Conservation (phyloP, 2,888 invertebrate genomes). For the Amorpha juglandis region DNA sequence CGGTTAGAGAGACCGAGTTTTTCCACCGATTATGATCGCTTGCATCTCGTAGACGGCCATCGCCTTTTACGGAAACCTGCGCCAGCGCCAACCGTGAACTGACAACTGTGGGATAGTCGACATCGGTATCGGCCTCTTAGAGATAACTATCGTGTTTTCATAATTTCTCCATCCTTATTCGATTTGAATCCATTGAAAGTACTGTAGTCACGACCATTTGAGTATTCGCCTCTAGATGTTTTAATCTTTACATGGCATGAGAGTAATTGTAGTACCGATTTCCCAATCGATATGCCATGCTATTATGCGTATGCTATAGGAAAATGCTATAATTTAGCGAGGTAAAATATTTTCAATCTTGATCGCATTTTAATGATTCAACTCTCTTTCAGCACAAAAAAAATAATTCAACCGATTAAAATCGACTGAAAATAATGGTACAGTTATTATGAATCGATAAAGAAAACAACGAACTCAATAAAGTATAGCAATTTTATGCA, state of each 20-base stretch:
- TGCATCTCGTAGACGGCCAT: slow-evolving; percentile 59
- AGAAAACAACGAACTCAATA: slow-evolving; percentile 47
- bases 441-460: slow-evolving; percentile 26
- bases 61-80: slow-evolving; percentile 78
- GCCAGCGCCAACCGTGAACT: slow-evolving; percentile 62
- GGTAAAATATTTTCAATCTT: neutral
- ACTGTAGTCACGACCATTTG: slow-evolving; percentile 31
- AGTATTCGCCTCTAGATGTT: slow-evolving; percentile 22
- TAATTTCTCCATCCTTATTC: slow-evolving; percentile 70
- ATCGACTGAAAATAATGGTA: slow-evolving; percentile 45
- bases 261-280: slow-evolving; percentile 11
- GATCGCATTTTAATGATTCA: neutral
- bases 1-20: slow-evolving; percentile 74
- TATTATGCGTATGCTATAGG: neutral
- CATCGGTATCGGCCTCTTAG: slow-evolving; percentile 57
- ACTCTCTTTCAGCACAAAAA: slow-evolving; percentile 6
- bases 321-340: neutral
- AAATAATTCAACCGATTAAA: slow-evolving; percentile 25
- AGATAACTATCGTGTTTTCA: slow-evolving; percentile 73
- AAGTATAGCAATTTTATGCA: slow-evolving; percentile 55
- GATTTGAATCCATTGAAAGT: slow-evolving; percentile 47
- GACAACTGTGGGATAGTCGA: slow-evolving; percentile 80
- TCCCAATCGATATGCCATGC: slow-evolving; percentile 8
- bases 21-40: slow-evolving; percentile 75
- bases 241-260: slow-evolving; percentile 2